A percentile compares a stretch with the other conserved stretches of the same genome.
Evolutionary conservation across 2,113 vertebrate genomes (phyloP).

Genomic region (Talpa occidentalis): DNA sequence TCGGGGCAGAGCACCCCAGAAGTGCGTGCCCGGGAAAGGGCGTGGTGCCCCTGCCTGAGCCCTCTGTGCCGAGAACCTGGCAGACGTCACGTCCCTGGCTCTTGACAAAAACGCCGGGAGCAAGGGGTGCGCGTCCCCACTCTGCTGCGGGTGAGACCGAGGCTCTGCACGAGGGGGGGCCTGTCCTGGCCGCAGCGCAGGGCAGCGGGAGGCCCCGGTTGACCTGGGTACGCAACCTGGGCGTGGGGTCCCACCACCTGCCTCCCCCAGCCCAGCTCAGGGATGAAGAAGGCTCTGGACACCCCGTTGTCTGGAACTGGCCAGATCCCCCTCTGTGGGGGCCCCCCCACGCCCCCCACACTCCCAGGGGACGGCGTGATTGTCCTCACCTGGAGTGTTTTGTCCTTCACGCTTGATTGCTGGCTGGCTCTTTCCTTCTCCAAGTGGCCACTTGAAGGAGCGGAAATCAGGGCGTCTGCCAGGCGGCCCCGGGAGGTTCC

Average conservation of each 20-base stretch:
- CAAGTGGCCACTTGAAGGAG: slow-evolving; percentile 80
- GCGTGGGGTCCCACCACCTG: accelerated
- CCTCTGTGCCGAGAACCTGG: background rate
- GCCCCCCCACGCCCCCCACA: too few species aligned
- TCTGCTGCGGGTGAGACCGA: background rate
- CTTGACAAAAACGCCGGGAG: too few species aligned
- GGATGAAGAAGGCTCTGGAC: background rate
- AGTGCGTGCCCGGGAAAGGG: too few species aligned
- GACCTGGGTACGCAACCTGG: too few species aligned
- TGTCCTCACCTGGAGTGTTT: slow-evolving; percentile 80
- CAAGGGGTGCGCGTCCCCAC: background rate
- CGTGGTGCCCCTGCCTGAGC: background rate
- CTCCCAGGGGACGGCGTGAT: slow-evolving; percentile 60
- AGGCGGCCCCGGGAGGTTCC: slow-evolving; percentile 72
- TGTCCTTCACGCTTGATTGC: slow-evolving; percentile 83
- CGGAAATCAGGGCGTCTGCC: slow-evolving; percentile 80
- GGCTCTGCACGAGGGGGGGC: background rate
- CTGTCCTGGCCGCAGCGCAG: background rate
- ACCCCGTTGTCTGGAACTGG: background rate
- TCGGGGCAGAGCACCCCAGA: background rate
- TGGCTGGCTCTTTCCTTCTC: slow-evolving; percentile 75
- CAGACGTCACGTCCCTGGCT: accelerated
- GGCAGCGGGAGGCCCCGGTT: accelerated
- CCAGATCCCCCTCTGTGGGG: accelerated
- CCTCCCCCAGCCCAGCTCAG: background rate